Base-by-base conservation (phyloP, 64 coral and sea anemone species). In the Trachythela sp. region DNA sequence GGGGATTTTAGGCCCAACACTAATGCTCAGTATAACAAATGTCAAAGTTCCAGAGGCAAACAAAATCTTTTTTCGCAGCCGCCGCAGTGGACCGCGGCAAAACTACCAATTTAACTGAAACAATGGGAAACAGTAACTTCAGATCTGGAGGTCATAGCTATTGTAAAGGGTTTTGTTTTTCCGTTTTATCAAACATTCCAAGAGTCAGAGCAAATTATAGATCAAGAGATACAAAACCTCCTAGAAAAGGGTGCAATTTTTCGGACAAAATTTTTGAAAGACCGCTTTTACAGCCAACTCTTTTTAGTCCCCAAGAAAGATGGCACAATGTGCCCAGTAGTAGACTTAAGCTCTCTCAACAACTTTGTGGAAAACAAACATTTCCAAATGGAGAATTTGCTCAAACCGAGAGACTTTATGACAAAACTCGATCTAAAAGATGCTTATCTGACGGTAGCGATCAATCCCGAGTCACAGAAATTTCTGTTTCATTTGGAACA, bases 201-300 rank as follows among this genome's bases (percentile, higher is more conserved):
- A 86, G 39, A 13, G 42, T 45, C 54, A 26, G 39, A 8, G 50
- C 84, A 1, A 14, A 9, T 87, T 31, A 59, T 91, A 48, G 27
- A 58, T 13, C 22, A 40, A 67, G 90, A 91, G 50, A 48, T 91
- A 20, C 45, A 86, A 11, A 56, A 85, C 4, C 41, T 91, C 24
- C 42, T 71, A 15, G 37, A 86, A 71, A 91, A 91, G 85, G 90
- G 90, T 39, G 90, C 83, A 6, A 85, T 91, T 60, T 15, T 17
- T 9, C 32, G 31, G 36, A 56, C 32, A 14, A 15, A 6, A 48
- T 43, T 9, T 13, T 13, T 24, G 26, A 18, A 40, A 40, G 56
- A 88, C 2, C 9, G 24, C 10, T 36, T 14, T 26, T 36, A 71
- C 70, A 77, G 87, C 31, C 26, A 15, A 4, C 70, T 75, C 2